Base-by-base conservation (phyloP, 2,888 invertebrate species). In the Teleiodes luculella region DNA sequence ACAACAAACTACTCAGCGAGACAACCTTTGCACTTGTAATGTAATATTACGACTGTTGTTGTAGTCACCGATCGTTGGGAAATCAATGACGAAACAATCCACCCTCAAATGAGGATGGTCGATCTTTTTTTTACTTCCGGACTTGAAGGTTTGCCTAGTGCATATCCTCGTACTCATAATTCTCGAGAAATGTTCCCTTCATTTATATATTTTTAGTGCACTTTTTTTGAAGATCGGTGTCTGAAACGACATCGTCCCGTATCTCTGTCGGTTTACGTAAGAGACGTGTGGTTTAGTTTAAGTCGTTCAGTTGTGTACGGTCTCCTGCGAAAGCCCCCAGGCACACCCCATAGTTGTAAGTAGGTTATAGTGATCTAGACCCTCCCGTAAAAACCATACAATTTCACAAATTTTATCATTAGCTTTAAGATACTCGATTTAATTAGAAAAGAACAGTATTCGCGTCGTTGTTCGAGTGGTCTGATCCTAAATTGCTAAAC, bases 1-100 rank as follows among this genome's bases (percentile, higher is more conserved):
- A 68, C 76, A 85, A 86, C 86, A 86, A 86, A 87, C 80, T 75
- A 70, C 67, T 80, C 83, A 84, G 88, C 87, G 88, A 85, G 87
- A 84, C 76, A 69, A 59, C 57, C 54, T 57, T 58, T 57, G 57
- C 61, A 57, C 13, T 61, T 57, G 61, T 14, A 16, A 37, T 36
- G 36, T 41, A 41, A 41, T 2, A 4, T 24, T 24, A 24, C 11
- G 39, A 41, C 18, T 18, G 39, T 8, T 18, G 1, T 41, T 20
- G 4, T 41, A 41, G 39, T 41, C 39, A 41, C 39, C 18, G 39
- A 11, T 2, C 39, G 11, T 41, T 3, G 18, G 2, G 11, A 16
- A 11, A 2, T 24, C 6, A 6, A 3, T 24, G 24, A 24, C 24
- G 24, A 24, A 24, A 4, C 3, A 24, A 24, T 24, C 6, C 6